Conservation (phyloP, 2,888 invertebrate species). For the Ornithoptera priamus region DNA sequence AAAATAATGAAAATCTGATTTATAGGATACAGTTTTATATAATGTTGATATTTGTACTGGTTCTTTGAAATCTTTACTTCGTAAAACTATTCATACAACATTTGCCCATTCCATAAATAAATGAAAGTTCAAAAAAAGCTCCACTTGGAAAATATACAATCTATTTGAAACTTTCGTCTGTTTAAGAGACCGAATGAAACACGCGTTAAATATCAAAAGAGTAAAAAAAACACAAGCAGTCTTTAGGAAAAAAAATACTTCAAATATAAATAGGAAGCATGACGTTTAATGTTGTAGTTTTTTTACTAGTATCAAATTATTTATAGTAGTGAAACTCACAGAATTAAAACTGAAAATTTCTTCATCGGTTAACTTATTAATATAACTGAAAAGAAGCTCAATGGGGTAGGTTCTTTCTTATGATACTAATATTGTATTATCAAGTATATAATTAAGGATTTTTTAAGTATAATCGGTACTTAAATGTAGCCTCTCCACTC, state of each 20-base stretch:
- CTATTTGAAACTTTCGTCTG: conserved; percentile 1
- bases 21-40: no score
- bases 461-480: background rate
- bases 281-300: background rate
- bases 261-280: background rate
- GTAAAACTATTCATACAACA: background rate
- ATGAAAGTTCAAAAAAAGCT: background rate
- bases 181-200: conserved; percentile 16
- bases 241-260: background rate
- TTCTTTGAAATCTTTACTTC: background rate
- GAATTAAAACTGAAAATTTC: no score
- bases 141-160: background rate
- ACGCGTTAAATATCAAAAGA: conserved; percentile 3
- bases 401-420: no score
- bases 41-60: background rate
- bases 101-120: background rate
- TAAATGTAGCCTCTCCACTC: background rate
- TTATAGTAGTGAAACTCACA: no score
- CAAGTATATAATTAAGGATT: background rate
- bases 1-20: no score
- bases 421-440: background rate
- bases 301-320: no score
- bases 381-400: no score
- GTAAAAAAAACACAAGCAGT: background rate
- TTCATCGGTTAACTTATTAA: no score